Evolutionary conservation across 2,888 invertebrate species (phyloP).

Genomic region (Aphodius sticticus): DNA sequence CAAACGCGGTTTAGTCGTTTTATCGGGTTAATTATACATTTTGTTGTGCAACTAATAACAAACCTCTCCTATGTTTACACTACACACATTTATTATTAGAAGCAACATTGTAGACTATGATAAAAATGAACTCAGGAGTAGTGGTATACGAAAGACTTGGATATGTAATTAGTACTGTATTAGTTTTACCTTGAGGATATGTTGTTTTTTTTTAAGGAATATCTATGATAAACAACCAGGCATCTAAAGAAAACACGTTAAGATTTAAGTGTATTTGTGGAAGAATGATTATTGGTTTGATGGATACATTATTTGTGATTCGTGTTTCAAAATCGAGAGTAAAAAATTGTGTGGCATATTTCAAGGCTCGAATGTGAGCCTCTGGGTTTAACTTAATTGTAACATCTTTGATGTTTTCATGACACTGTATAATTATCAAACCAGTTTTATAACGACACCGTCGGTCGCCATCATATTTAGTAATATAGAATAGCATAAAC

Average conservation of each 20-base stretch:
- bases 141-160: background rate
- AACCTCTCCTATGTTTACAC: constrained; percentile 16
- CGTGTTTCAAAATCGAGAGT: background rate
- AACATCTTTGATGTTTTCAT: background rate
- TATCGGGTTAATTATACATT: constrained; percentile 45
- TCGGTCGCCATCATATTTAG: background rate
- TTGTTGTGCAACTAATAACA: constrained; percentile 39
- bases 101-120: background rate
- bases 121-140: background rate
- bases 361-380: background rate
- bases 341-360: background rate
- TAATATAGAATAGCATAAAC: too few species aligned
- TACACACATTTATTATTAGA: constrained; percentile 9
- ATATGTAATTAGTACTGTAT: background rate
- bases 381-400: background rate
- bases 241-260: too few species aligned
- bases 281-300: background rate
- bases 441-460: background rate
- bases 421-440: background rate
- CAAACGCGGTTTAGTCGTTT: constrained; percentile 26
- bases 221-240: too few species aligned
- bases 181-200: background rate
- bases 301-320: background rate
- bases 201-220: background rate
- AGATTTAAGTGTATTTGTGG: too few species aligned